Evolutionary conservation across 2,113 vertebrate genomes (phyloP).

Genomic region (Serinus canaria): DNA sequence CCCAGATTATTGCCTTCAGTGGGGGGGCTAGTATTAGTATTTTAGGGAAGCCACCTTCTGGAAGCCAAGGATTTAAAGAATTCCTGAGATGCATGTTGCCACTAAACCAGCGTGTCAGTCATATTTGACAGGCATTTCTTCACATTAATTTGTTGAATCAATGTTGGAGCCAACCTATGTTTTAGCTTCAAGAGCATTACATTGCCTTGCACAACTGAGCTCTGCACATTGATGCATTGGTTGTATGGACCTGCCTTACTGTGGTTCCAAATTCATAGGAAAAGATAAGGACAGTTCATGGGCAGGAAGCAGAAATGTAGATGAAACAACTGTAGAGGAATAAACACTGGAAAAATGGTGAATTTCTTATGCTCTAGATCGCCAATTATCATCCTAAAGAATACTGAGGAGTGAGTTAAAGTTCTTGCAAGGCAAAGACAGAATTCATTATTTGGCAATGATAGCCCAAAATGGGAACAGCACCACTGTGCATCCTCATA

Average conservation of each 20-base stretch:
- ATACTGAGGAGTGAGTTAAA: background rate
- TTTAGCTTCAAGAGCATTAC: background rate
- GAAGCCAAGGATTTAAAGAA: background rate
- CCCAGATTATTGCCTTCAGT: background rate
- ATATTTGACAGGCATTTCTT: background rate
- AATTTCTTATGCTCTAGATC: background rate
- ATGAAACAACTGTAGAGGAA: background rate
- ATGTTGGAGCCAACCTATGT: background rate
- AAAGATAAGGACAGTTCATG: background rate
- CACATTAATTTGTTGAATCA: background rate
- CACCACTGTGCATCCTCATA: background rate
- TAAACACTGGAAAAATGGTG: background rate
- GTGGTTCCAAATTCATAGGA: background rate
- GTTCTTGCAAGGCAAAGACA: background rate
- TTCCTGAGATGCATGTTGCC: background rate
- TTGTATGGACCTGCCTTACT: accelerated
- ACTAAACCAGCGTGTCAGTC: background rate
- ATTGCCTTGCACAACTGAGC: background rate
- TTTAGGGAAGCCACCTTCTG: background rate
- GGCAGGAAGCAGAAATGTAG: background rate
- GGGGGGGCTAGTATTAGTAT: background rate
- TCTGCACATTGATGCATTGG: accelerated
- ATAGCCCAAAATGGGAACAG: background rate
- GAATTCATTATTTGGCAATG: background rate
- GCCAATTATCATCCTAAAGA: background rate